phyloP scores from a whole-genome alignment of 2,888 invertebrate genomes.

The Acleris emargana region DNA sequence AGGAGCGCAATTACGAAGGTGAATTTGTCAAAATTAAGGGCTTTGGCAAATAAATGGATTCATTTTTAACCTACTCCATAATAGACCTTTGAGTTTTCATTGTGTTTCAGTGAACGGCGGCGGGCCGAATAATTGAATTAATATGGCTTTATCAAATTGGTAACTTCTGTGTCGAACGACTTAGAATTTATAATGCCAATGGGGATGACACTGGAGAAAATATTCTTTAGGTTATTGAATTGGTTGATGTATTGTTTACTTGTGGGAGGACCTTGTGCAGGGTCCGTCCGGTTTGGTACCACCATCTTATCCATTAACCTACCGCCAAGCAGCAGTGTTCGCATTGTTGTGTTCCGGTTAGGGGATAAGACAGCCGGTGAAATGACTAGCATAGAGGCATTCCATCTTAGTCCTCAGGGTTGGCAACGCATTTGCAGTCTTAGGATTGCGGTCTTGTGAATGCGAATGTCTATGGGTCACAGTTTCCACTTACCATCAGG shows the following conservation, averaged over 20 bases:
- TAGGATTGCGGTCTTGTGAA: too few species aligned
- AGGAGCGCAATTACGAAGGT: slow-evolving; percentile 38
- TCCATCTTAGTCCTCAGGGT: too few species aligned
- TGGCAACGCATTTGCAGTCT: too few species aligned
- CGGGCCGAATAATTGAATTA: slow-evolving; percentile 21
- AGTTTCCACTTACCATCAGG: too few species aligned
- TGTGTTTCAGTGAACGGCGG: slow-evolving; percentile 28
- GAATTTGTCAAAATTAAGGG: slow-evolving; percentile 37
- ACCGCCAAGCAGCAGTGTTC: too few species aligned
- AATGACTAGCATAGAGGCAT: too few species aligned
- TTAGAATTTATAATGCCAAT: slow-evolving; percentile 16
- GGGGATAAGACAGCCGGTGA: too few species aligned
- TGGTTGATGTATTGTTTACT: not conserved
- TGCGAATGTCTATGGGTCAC: too few species aligned
- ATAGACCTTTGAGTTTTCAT: slow-evolving; percentile 22
- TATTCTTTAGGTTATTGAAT: not conserved
- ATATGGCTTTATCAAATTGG: slow-evolving; percentile 25
- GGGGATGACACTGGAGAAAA: slow-evolving; percentile 7
- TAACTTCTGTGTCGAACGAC: slow-evolving; percentile 17
- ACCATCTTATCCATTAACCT: too few species aligned
- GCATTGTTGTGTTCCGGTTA: too few species aligned
- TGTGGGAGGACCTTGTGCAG: too few species aligned
- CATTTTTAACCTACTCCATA: slow-evolving; percentile 30
- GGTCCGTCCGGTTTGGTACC: too few species aligned
- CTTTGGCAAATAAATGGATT: slow-evolving; percentile 32